These are phyloP conservation scores for Polydrusus pterygomalis DNA, from an alignment of 2,888 invertebrate species.

Conservation along the genomic window DNA sequence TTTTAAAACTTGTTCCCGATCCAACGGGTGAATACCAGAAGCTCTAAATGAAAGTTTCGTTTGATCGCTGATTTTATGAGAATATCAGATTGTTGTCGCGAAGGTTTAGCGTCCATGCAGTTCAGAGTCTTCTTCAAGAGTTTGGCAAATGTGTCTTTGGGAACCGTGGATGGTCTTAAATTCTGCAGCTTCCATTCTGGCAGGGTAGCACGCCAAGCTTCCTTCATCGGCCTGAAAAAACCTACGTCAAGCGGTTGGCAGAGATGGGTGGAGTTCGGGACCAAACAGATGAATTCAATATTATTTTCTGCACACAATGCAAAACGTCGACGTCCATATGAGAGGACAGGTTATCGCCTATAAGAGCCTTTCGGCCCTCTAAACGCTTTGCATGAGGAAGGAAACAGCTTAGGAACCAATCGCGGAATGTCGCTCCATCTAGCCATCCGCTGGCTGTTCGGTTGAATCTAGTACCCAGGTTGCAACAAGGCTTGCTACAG, in stretches of 20 bases:
- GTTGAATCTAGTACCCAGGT: too few relatives aligned
- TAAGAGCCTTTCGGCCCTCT: too few relatives aligned
- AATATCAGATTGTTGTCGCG: slow-evolving; percentile 33
- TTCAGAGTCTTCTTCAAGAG: slow-evolving; percentile 35
- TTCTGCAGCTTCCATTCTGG: slow-evolving; percentile 38
- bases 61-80: slow-evolving; percentile 22
- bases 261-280: slow-evolving; percentile 49
- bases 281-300: slow-evolving; percentile 63
- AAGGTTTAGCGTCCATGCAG: slow-evolving; percentile 34
- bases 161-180: slow-evolving; percentile 33
- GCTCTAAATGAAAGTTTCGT: slow-evolving; percentile 41
- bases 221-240: slow-evolving; percentile 30
- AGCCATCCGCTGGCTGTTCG: too few relatives aligned
- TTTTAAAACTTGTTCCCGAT: slow-evolving; percentile 45
- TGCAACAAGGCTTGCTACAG: too few relatives aligned
- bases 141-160: slow-evolving; percentile 14
- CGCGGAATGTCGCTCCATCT: too few relatives aligned
- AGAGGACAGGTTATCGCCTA: background rate
- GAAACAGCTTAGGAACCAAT: too few relatives aligned
- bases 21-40: slow-evolving; percentile 41
- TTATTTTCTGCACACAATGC: slow-evolving; percentile 61
- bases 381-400: too few relatives aligned
- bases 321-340: slow-evolving; percentile 15
- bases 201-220: slow-evolving; percentile 32
- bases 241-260: slow-evolving; percentile 24